These are phyloP conservation scores for Phyllopteryx taeniolatus DNA, from an alignment of 2,113 vertebrate species.

Conservation along the genomic window DNA sequence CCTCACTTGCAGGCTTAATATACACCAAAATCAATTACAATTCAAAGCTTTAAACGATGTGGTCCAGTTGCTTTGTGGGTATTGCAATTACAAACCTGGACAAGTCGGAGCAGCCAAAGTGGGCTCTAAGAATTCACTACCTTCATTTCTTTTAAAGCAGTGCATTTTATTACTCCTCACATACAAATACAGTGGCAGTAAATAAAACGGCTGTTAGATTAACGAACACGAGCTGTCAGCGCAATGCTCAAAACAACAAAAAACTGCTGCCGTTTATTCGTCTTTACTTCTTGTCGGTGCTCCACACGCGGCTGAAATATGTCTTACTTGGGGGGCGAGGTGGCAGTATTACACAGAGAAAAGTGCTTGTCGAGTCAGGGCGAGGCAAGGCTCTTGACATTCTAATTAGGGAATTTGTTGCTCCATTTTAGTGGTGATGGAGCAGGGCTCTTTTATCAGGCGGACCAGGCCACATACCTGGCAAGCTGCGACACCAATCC, in stretches of 20 bases:
- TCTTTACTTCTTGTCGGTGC: slow-evolving; percentile 23
- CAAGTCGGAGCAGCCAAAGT: background rate
- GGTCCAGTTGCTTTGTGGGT: background rate
- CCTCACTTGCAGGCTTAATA: background rate
- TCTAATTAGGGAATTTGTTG: slow-evolving; percentile 66
- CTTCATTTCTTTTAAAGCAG: background rate
- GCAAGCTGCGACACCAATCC: slow-evolving; percentile 47
- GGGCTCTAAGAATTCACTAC: background rate
- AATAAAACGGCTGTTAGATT: background rate
- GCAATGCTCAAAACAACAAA: slow-evolving; percentile 1
- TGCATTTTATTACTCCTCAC: slow-evolving; percentile 6
- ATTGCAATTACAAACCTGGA: background rate
- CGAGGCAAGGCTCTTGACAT: slow-evolving; percentile 50
- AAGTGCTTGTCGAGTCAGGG: slow-evolving; percentile 37
- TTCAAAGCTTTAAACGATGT: background rate
- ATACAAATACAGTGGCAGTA: background rate
- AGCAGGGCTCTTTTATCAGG: slow-evolving; percentile 61
- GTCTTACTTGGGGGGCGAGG: slow-evolving; percentile 32
- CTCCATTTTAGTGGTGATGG: slow-evolving; percentile 63
- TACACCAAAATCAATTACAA: background rate
- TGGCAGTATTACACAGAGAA: slow-evolving; percentile 36
- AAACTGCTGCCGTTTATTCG: slow-evolving; percentile 4
- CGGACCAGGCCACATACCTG: slow-evolving; percentile 65
- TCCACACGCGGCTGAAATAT: slow-evolving; percentile 19
- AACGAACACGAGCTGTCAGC: slow-evolving; percentile 13